phyloP scores from a whole-genome alignment of 2,113 vertebrate genomes.

The Alces alces region DNA sequence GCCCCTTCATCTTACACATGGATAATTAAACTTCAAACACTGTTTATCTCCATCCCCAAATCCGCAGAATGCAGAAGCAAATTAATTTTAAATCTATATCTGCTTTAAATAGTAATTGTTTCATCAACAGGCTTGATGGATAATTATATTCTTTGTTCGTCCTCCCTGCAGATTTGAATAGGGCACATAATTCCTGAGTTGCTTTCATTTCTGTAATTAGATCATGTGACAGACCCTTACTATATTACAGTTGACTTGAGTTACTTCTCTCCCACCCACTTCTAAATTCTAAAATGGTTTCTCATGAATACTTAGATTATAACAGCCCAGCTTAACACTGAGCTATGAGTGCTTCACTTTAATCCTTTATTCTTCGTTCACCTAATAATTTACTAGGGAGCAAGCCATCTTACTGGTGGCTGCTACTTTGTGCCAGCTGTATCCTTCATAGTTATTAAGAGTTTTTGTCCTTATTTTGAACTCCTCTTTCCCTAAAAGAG shows the following conservation, averaged over 20 bases:
- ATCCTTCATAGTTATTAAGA: slow-evolving; percentile 2
- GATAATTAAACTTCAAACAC: slow-evolving; percentile 87
- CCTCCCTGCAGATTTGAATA: slow-evolving; percentile 81
- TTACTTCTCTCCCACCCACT: slow-evolving; percentile 39
- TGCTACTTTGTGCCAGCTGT: neutral
- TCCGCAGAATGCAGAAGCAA: slow-evolving; percentile 81
- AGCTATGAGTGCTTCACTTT: slow-evolving; percentile 54
- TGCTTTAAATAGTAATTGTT: slow-evolving; percentile 86
- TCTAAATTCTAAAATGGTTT: slow-evolving; percentile 56
- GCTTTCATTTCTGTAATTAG: slow-evolving; percentile 81
- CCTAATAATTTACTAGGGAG: slow-evolving; percentile 45
- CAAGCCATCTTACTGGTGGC: slow-evolving; percentile 50
- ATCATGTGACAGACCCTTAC: slow-evolving; percentile 70
- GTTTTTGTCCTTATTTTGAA: slow-evolving; percentile 44
- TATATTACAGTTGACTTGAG: slow-evolving; percentile 67
- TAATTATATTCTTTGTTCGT: slow-evolving; percentile 85
- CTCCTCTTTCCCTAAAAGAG: slow-evolving; percentile 2
- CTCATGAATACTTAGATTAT: slow-evolving; percentile 64
- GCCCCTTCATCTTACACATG: slow-evolving; percentile 79
- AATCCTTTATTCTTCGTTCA: slow-evolving; percentile 44
- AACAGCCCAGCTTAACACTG: slow-evolving; percentile 46
- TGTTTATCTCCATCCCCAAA: slow-evolving; percentile 81
- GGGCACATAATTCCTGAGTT: slow-evolving; percentile 81
- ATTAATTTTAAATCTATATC: slow-evolving; percentile 86
- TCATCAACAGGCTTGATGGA: slow-evolving; percentile 80